These are phyloP conservation scores for Ylistrum balloti DNA, from an alignment of 1,140 invertebrate species.

Conservation along the genomic window DNA sequence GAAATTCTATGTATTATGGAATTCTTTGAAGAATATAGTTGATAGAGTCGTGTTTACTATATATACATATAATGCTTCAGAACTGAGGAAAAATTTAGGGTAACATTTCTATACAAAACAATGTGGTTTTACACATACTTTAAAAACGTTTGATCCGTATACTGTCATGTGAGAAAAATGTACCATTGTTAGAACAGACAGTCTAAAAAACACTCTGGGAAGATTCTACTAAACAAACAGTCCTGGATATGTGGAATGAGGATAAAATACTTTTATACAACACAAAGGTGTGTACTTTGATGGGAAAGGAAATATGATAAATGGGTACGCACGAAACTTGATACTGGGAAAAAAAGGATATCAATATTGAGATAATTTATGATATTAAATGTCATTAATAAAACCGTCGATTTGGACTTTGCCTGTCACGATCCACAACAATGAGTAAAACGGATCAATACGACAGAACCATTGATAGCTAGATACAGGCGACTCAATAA, in stretches of 20 bases:
- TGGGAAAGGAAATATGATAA: background rate
- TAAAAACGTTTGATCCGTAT: too few species aligned
- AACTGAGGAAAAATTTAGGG: too few species aligned
- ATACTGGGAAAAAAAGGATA: background rate
- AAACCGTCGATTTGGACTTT: background rate
- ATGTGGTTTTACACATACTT: too few species aligned
- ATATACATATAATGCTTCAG: too few species aligned
- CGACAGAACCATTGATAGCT: background rate
- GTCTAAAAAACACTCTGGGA: too few species aligned
- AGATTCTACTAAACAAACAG: too few species aligned
- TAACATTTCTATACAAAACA: too few species aligned
- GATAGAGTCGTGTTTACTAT: too few species aligned
- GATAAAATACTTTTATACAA: background rate
- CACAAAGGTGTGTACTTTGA: background rate
- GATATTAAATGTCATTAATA: background rate
- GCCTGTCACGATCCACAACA: background rate
- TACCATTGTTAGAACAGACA: too few species aligned
- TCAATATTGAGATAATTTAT: background rate
- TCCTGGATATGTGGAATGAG: background rate
- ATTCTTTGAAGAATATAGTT: too few species aligned
- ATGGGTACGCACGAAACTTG: background rate
- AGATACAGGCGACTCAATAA: background rate
- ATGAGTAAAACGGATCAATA: background rate
- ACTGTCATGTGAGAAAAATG: too few species aligned
- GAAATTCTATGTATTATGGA: too few species aligned